Percentiles rank a stretch among this genome's conserved stretches.
phyloP scores from a whole-genome alignment of 2,888 invertebrate species.

The Romanomermis culicivorax region DNA sequence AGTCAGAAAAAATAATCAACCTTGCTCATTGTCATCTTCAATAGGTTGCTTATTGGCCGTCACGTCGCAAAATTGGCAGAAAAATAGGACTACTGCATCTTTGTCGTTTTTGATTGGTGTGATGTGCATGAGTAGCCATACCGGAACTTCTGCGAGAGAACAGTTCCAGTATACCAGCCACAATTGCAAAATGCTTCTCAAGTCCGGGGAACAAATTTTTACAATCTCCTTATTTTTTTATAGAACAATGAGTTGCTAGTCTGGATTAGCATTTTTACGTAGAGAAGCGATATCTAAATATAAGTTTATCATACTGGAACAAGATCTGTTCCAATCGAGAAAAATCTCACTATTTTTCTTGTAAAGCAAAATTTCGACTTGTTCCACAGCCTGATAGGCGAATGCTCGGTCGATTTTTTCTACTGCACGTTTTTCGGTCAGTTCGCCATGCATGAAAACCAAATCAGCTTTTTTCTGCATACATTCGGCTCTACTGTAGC shows the following conservation, averaged over 20 bases:
- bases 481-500: constrained; percentile 90
- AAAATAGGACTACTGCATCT: constrained; percentile 90
- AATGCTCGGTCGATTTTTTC: constrained; percentile 74
- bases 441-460: constrained; percentile 96
- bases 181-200: no score
- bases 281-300: no score
- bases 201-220: no score
- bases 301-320: no score
- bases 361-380: constrained; percentile 94
- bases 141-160: constrained; percentile 62
- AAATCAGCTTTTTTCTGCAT: constrained; percentile 46
- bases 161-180: no score
- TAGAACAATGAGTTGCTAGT: no score
- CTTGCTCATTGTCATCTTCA: constrained; percentile 64
- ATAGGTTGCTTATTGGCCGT: constrained; percentile 98
- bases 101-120: constrained; percentile 99
- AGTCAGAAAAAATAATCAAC: constrained; percentile 10
- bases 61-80: constrained; percentile 96
- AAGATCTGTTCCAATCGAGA: no score
- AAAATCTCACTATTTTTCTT: constrained; percentile 93
- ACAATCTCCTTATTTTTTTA: no score
- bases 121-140: constrained; percentile 96
- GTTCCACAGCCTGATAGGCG: constrained; percentile 85
- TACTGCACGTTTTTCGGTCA: constrained; percentile 75
- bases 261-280: no score